Evolutionary conservation across 2,797 vertebrate species (phyloP).

Genomic region (Fringilla coelebs): DNA sequence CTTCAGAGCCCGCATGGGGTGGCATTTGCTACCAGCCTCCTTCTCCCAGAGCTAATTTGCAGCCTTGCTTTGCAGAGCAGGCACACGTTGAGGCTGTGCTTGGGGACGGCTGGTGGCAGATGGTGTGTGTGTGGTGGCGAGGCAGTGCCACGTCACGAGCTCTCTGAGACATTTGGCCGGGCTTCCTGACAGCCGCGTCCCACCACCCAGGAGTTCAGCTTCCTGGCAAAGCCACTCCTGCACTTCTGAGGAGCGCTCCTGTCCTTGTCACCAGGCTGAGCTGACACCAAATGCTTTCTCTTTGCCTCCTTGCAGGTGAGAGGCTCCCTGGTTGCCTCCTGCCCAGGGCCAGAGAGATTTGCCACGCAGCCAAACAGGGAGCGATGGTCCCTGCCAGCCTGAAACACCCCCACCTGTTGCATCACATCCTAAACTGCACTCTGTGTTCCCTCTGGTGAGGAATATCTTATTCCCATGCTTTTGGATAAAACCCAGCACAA

Average conservation of each 20-base stretch:
- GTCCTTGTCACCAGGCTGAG: neutral
- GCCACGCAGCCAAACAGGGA: accelerated
- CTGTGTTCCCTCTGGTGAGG: neutral
- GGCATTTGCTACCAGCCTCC: neutral
- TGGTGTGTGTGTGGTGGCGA: constrained; percentile 6
- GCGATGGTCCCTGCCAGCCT: neutral
- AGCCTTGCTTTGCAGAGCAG: constrained; percentile 24
- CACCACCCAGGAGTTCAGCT: constrained; percentile 9
- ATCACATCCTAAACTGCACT: neutral
- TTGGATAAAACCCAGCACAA: constrained; percentile 14
- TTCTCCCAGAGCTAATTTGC: neutral
- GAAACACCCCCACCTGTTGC: neutral
- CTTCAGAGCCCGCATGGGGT: neutral
- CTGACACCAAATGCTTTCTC: neutral
- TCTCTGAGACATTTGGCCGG: constrained; percentile 18
- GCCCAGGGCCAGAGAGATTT: neutral
- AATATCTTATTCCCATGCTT: neutral
- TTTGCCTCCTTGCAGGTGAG: neutral
- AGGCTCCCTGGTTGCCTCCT: neutral
- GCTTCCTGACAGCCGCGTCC: constrained; percentile 24
- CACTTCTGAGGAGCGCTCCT: neutral
- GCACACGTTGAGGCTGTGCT: neutral
- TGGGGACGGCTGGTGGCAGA: constrained; percentile 22
- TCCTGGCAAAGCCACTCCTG: neutral
- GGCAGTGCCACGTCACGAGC: constrained; percentile 33